phyloP scores from a whole-genome alignment of 2,797 vertebrate species.

The Spinus pinus region DNA sequence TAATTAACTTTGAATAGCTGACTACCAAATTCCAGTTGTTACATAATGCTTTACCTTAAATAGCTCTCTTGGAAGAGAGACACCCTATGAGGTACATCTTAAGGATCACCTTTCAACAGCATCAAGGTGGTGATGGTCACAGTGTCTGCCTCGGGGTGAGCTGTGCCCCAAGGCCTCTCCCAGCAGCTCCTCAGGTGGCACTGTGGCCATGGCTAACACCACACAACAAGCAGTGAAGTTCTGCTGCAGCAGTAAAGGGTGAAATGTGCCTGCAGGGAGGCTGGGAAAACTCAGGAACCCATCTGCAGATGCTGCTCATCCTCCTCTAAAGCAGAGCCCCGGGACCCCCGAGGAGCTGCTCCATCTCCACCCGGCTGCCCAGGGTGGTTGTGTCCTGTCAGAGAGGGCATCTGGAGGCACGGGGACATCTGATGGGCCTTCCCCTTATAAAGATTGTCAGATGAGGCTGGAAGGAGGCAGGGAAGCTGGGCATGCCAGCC shows the following conservation, averaged over 20 bases:
- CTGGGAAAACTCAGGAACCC: neutral
- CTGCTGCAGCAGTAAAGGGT: rapidly evolving
- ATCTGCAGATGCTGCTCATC: neutral
- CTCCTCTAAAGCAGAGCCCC: neutral
- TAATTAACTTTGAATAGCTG: neutral
- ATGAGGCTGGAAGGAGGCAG: neutral
- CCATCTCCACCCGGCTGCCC: neutral
- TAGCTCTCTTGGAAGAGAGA: neutral
- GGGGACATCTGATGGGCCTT: neutral
- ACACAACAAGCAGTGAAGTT: neutral
- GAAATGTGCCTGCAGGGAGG: neutral
- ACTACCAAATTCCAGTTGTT: neutral
- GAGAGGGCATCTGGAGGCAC: neutral
- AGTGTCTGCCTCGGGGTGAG: rapidly evolving
- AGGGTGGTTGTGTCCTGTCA: neutral
- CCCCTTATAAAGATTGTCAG: neutral
- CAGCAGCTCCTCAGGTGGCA: neutral
- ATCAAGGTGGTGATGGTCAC: rapidly evolving
- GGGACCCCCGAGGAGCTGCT: rapidly evolving
- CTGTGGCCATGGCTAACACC: rapidly evolving
- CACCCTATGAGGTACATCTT: neutral
- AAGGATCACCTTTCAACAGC: neutral
- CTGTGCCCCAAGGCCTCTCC: too few species aligned
- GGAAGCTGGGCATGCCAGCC: neutral
- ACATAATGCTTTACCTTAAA: neutral